phyloP scores from a whole-genome alignment of 2,797 vertebrate genomes.

The Alauda arvensis region DNA sequence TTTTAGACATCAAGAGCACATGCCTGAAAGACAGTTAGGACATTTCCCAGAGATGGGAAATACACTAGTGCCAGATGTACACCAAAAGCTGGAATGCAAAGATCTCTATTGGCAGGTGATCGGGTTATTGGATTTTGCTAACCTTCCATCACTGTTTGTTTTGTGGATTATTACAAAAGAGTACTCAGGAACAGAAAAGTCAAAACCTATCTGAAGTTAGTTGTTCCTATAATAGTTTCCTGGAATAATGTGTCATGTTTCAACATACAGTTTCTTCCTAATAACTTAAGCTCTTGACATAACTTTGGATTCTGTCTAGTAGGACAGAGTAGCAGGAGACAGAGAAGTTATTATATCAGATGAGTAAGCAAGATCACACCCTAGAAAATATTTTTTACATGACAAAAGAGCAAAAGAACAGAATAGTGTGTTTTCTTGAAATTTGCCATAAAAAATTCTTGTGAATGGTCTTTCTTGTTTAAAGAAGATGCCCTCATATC shows the following conservation, averaged over 20 bases:
- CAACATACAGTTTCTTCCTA: background rate
- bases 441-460: background rate
- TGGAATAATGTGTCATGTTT: background rate
- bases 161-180: background rate
- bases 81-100: background rate
- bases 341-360: background rate
- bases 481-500: background rate
- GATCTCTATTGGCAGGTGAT: background rate
- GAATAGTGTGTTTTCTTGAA: background rate
- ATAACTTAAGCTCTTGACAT: background rate
- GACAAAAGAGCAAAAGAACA: background rate
- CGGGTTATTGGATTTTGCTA: background rate
- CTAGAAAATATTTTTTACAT: background rate
- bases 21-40: background rate
- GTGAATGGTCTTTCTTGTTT: background rate
- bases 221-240: background rate
- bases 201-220: background rate
- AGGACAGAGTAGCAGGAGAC: background rate
- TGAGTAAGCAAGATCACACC: background rate
- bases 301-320: background rate
- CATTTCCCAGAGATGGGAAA: background rate
- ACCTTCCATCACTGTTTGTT: background rate
- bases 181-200: background rate
- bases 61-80: background rate
- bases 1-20: background rate